Conservation (phyloP, 2,797 vertebrate genomes). For the Knipowitschia caucasica region DNA sequence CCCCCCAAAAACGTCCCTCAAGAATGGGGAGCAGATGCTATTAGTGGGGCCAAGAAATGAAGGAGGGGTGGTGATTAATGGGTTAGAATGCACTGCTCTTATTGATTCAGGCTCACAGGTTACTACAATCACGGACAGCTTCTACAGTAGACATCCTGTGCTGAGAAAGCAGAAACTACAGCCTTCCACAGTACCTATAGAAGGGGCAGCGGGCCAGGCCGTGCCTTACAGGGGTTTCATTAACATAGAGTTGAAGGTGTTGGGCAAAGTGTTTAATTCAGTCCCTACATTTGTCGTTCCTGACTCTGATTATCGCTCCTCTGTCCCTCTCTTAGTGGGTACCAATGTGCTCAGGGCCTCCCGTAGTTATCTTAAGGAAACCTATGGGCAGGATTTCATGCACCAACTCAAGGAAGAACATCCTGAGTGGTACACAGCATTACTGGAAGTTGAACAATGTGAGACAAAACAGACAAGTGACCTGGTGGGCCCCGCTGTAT, state of each 20-base stretch:
- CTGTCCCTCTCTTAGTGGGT: slow-evolving; percentile 31
- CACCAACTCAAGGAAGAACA: slow-evolving; percentile 6
- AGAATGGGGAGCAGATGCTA: too few species aligned
- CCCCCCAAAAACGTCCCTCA: too few species aligned
- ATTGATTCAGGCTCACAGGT: too few species aligned
- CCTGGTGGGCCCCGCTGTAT: slow-evolving; percentile 13
- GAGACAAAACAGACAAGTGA: not conserved
- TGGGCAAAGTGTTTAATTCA: too few species aligned
- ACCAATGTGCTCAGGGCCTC: slow-evolving; percentile 25
- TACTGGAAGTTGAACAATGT: not conserved
- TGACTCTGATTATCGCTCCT: slow-evolving; percentile 19
- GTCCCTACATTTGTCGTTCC: slow-evolving; percentile 42
- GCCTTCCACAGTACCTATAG: too few species aligned
- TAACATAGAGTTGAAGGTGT: too few species aligned
- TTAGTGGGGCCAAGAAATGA: too few species aligned
- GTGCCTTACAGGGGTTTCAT: too few species aligned
- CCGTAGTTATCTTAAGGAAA: slow-evolving; percentile 12
- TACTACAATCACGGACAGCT: slow-evolving; percentile 36
- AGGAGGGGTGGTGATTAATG: too few species aligned
- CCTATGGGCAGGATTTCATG: slow-evolving; percentile 19
- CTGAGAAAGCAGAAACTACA: slow-evolving; percentile 3
- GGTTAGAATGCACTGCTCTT: too few species aligned
- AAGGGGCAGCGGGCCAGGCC: too few species aligned
- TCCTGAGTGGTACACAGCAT: slow-evolving; percentile 20
- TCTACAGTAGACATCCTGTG: slow-evolving; percentile 18